Base-by-base conservation (phyloP, 2,797 vertebrate genomes). In the Hozukius guyotensis region DNA sequence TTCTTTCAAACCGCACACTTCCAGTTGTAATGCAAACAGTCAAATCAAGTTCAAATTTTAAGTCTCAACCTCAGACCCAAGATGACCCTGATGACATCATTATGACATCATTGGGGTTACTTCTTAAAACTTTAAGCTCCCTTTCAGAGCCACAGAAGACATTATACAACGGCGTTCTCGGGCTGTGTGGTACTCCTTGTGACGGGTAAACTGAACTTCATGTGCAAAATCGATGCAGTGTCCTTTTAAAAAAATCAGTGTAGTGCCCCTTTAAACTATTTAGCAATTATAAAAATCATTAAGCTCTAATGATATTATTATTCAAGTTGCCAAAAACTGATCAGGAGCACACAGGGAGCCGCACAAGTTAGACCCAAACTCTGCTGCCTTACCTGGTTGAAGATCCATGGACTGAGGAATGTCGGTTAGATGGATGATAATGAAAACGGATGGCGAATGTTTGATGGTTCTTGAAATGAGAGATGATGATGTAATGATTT, bases 351-450 rank as follows among this genome's bases (percentile, higher is more conserved):
- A 65, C 18, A 8, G 14, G 8, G 20, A 55, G 67, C 3, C 62
- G 32, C 27, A 27, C 22, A 59, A 7, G 12, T 59, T 57, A 29
- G 56, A 42, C 61, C 32, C 63, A 57, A 61, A 66, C 77, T 18
- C 59, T 70, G 78, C 71, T 42, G 62, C 84, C 93, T 94, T 94
- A 95, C 93, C 94, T 95, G 88, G n/a, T 81, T 1, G 81, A 61
- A 69, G 89, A 76, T 89, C 88, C 89, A 72, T 53, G 71, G 78
- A 84, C 70, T 68, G 83, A 75, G 82, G 81, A 29, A 82, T 89
- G 88, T 57, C n/a, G 74, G 75, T 89, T 80, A 68, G 77, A 88
- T 85, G 87, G 81, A 87, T 87, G 71, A 73, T 0, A 73, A 86
- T 88, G 83, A 52, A 79, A 87, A 90, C 73, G 75, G 59, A 83